A percentile compares a stretch with the other conserved stretches of the same genome.
Evolutionary conservation across 64 coral and sea anemone genomes (phyloP).

Genomic region (Hydrozoanthus tunicans): DNA sequence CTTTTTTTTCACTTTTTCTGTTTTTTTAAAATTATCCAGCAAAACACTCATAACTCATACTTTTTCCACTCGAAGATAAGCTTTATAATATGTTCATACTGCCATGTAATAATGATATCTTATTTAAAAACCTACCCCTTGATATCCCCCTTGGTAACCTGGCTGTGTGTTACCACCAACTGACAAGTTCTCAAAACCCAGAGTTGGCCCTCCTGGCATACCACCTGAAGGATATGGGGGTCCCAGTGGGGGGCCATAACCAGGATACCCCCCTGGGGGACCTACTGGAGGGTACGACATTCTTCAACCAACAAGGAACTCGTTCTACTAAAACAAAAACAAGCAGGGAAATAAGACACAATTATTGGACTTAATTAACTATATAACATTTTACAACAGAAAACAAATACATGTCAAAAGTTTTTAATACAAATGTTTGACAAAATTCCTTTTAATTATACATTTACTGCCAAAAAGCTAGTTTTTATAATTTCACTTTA

Average conservation of each 20-base stretch:
- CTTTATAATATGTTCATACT: no score
- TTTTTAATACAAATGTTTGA: no score
- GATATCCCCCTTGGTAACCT: slow-evolving; percentile 7
- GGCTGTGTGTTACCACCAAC: neutral
- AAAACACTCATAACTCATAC: no score
- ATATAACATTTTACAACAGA: no score
- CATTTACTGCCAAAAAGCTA: no score
- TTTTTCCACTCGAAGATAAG: no score
- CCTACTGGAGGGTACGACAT: slow-evolving; percentile 50
- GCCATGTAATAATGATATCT: neutral
- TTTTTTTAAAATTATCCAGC: no score
- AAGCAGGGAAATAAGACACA: neutral
- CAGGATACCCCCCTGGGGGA: slow-evolving; percentile 52
- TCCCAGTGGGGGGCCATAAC: slow-evolving; percentile 41
- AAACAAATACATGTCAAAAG: no score
- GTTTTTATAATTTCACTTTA: no score
- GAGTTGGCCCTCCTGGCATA: slow-evolving; percentile 16
- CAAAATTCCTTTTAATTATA: no score
- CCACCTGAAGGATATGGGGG: slow-evolving; percentile 22
- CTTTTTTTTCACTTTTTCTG: no score
- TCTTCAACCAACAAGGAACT: neutral
- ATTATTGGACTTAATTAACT: neutral
- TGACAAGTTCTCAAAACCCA: slow-evolving; percentile 53
- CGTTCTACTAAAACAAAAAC: neutral
- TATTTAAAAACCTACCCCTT: slow-evolving; percentile 1